A percentile compares a stretch with the other conserved stretches of the same genome.
phyloP scores from a whole-genome alignment of 1,140 invertebrate species.

The Drosophila tani region DNA sequence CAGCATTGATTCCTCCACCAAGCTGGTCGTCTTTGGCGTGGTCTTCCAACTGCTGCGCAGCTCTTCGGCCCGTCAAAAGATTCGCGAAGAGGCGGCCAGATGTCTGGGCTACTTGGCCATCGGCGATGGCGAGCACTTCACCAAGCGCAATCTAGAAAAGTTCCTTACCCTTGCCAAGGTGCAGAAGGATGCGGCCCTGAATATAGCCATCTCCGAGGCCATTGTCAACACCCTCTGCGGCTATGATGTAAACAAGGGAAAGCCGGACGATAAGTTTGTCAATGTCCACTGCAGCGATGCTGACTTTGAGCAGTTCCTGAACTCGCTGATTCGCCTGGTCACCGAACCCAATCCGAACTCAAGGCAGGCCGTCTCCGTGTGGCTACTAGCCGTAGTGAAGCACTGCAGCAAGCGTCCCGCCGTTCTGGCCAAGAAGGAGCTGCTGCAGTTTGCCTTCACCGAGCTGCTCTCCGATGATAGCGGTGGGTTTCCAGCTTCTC shows the following conservation, averaged over 20 bases:
- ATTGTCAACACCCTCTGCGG: constrained; percentile 81
- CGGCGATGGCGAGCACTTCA: constrained; percentile 81
- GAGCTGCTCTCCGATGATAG: constrained; percentile 95
- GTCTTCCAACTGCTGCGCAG: constrained; percentile 76
- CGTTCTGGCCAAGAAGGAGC: constrained; percentile 88
- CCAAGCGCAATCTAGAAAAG: constrained; percentile 75
- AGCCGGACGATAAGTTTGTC: constrained; percentile 88
- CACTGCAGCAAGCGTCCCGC: constrained; percentile 90
- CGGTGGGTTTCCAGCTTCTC: constrained; percentile 86
- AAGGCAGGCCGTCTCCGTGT: constrained; percentile 90
- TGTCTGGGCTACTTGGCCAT: constrained; percentile 82
- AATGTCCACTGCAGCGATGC: constrained; percentile 85
- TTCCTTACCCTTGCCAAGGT: constrained; percentile 75
- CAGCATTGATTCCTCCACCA: constrained; percentile 69
- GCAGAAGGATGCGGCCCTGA: constrained; percentile 81
- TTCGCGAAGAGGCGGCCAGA: constrained; percentile 78
- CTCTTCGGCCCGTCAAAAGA: constrained; percentile 71
- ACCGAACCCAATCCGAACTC: constrained; percentile 93
- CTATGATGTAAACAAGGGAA: constrained; percentile 86
- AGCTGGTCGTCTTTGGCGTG: constrained; percentile 71
- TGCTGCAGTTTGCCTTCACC: constrained; percentile 94
- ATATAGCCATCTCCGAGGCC: constrained; percentile 83
- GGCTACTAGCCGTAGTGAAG: constrained; percentile 93
- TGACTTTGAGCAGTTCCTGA: constrained; percentile 89
- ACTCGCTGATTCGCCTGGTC: constrained; percentile 89